Evolutionary conservation across 1,140 invertebrate species (phyloP).

Genomic region (Orius insidiosus): DNA sequence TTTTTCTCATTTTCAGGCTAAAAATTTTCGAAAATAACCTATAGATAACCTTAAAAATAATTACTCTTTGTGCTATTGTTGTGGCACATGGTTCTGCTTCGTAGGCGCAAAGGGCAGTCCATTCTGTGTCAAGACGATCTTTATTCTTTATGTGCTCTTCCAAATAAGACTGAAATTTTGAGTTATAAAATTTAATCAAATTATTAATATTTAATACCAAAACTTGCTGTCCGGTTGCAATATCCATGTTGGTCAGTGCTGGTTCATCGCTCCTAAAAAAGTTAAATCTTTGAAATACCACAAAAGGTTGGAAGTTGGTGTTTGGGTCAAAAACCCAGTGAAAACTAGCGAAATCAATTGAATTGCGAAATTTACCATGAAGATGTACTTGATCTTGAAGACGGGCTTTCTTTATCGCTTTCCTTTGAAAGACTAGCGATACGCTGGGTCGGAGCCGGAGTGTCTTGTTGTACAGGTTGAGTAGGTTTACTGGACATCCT

Average conservation of each 20-base stretch:
- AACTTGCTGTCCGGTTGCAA: conserved; percentile 97
- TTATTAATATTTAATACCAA: too few species aligned
- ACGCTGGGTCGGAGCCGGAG: conserved; percentile 40
- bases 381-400: conserved; percentile 86
- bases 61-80: conserved; percentile 38
- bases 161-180: conserved; percentile 76
- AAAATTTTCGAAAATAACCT: conserved; percentile 21
- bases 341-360: not conserved
- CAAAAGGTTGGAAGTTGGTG: not conserved
- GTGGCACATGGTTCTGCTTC: conserved; percentile 81
- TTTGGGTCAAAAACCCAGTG: not conserved
- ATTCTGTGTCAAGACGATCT: conserved; percentile 88
- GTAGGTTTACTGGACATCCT: conserved; percentile 70
- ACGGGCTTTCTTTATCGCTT: conserved; percentile 51
- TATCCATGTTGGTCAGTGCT: conserved; percentile 92
- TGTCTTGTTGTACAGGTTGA: conserved; percentile 10
- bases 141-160: conserved; percentile 96
- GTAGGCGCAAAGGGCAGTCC: conserved; percentile 84
- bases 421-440: conserved; percentile 64
- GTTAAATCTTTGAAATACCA: too few species aligned
- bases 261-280: conserved; percentile 80
- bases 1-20: conserved; percentile 62
- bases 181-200: too few species aligned
- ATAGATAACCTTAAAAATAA: not conserved
- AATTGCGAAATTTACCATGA: conserved; percentile 71